A percentile compares a stretch with the other conserved stretches of the same genome.
Evolutionary conservation across 2,797 vertebrate genomes (phyloP).

Genomic region (Salmo trutta): DNA sequence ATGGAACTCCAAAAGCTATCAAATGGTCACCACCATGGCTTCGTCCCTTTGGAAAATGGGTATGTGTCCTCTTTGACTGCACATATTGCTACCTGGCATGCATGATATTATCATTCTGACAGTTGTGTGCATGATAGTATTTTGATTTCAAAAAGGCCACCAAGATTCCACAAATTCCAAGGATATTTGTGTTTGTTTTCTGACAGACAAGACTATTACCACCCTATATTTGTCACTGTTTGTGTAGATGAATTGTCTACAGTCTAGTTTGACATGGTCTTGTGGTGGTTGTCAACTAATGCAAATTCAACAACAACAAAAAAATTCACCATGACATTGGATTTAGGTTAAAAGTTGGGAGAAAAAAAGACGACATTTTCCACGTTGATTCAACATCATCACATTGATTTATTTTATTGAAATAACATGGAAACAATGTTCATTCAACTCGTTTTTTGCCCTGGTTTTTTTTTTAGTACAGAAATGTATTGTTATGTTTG

Average conservation of each 20-base stretch:
- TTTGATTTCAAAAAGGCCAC: not conserved
- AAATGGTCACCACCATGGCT: constrained; percentile 61
- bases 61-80: constrained; percentile 36
- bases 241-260: not conserved
- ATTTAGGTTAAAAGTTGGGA: too few relatives aligned
- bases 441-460: too few relatives aligned
- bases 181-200: not conserved
- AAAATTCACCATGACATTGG: too few relatives aligned
- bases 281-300: not conserved
- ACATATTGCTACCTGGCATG: not conserved
- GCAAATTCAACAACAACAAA: too few relatives aligned
- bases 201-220: not conserved
- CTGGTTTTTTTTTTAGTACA: too few relatives aligned
- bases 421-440: too few relatives aligned
- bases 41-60: constrained; percentile 61
- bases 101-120: not conserved
- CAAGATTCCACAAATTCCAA: not conserved
- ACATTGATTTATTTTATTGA: too few relatives aligned
- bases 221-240: not conserved
- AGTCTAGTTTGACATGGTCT: not conserved
- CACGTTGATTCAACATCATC: too few relatives aligned
- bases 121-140: not conserved
- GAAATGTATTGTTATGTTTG: not conserved
- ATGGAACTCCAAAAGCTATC: constrained; percentile 76
- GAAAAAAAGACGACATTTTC: too few relatives aligned